Conservation (phyloP, 2,797 vertebrate species). For the Phylloscopus collybita region DNA sequence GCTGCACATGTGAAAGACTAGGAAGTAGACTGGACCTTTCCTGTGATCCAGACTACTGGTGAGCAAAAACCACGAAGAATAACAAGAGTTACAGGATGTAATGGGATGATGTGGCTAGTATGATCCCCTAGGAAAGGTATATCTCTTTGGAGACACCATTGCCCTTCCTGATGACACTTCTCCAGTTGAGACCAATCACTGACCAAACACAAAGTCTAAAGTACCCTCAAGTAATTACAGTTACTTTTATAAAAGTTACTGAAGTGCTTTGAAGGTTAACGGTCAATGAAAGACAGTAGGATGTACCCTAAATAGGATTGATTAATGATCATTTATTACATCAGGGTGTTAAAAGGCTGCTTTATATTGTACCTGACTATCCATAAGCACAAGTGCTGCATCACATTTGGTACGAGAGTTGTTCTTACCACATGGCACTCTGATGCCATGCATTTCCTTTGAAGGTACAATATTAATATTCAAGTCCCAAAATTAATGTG, state of each 20-base stretch:
- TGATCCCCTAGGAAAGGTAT: background rate
- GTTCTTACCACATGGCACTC: background rate
- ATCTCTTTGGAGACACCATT: background rate
- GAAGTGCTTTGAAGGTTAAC: background rate
- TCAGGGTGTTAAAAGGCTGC: background rate
- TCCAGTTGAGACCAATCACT: background rate
- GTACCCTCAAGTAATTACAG: background rate
- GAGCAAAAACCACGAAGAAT: background rate
- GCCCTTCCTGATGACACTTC: background rate
- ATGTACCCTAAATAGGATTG: background rate
- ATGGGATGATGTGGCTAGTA: background rate
- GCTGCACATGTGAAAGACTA: background rate
- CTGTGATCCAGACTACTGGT: background rate
- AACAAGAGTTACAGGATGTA: background rate
- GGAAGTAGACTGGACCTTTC: background rate
- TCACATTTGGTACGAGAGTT: background rate
- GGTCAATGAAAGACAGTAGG: background rate
- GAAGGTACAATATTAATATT: background rate
- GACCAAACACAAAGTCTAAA: background rate
- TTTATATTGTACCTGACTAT: background rate
- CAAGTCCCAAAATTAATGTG: background rate
- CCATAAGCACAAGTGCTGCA: background rate
- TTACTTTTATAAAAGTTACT: background rate
- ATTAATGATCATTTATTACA: background rate
- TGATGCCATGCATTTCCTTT: background rate